Percentiles rank a stretch among this genome's conserved stretches.
phyloP scores from a whole-genome alignment of 2,888 invertebrate species.

The Hyppa rectilinea region DNA sequence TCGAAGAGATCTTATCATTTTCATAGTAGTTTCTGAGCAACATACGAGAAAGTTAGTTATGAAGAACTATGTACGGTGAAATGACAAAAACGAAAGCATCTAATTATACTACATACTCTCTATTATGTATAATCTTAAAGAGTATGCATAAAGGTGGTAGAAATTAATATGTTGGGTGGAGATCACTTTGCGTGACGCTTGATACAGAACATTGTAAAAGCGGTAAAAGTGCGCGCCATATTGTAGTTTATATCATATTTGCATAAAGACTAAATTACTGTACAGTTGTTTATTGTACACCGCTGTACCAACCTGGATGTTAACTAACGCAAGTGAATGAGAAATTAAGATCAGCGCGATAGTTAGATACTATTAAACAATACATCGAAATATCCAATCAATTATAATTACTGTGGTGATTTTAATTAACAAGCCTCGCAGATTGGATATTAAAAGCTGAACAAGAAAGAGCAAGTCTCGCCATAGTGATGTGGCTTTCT shows the following conservation, averaged over 20 bases:
- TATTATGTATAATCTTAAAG: constrained; percentile 73
- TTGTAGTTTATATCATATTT: constrained; percentile 47
- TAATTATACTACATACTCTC: constrained; percentile 76
- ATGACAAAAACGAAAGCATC: constrained; percentile 75
- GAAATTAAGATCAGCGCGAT: constrained; percentile 67
- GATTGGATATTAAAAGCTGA: constrained; percentile 28
- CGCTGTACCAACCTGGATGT: constrained; percentile 20
- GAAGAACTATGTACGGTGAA: constrained; percentile 64
- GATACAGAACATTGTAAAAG: constrained; percentile 58
- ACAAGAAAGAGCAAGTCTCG: constrained; percentile 9
- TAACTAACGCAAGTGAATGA: constrained; percentile 53
- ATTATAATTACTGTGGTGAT: constrained; percentile 43
- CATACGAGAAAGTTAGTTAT: constrained; percentile 61
- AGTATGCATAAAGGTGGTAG: constrained; percentile 68
- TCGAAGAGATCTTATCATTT: constrained; percentile 53
- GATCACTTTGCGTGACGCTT: constrained; percentile 69
- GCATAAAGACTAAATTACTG: constrained; percentile 51
- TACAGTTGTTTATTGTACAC: constrained; percentile 30
- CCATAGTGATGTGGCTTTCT: constrained; percentile 11
- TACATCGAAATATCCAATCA: constrained; percentile 55
- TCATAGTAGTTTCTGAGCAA: constrained; percentile 36
- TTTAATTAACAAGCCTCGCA: constrained; percentile 40
- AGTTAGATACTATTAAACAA: constrained; percentile 56
- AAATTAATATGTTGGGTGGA: constrained; percentile 63
- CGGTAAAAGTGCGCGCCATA: constrained; percentile 49